phyloP scores from a whole-genome alignment of 1,140 invertebrate species.

The Limonius californicus region DNA sequence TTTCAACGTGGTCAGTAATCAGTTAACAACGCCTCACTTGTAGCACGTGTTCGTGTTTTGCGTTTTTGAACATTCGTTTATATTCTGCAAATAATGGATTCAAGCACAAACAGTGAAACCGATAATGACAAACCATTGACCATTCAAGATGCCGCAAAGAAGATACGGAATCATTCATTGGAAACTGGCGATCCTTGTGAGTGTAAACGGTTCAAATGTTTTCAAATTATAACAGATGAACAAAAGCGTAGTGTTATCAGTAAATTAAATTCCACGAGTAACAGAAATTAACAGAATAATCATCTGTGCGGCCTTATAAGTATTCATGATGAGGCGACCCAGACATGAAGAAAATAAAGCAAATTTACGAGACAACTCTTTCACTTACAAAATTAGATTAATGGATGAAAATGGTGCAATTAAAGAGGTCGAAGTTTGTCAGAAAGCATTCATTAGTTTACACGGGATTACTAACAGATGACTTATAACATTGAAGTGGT shows the following conservation, averaged over 20 bases:
- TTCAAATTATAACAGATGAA: background rate
- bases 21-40: too few relatives aligned
- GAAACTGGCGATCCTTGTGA: background rate
- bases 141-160: background rate
- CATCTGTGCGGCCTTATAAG: constrained; percentile 11
- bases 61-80: too few relatives aligned
- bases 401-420: background rate
- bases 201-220: background rate
- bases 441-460: constrained; percentile 16
- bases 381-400: constrained; percentile 2
- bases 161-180: background rate
- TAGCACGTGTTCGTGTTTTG: too few relatives aligned
- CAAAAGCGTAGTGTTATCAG: background rate
- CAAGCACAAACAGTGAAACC: too few relatives aligned
- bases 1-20: too few relatives aligned
- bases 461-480: too few relatives aligned
- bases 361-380: constrained; percentile 8
- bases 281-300: background rate
- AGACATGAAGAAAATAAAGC: background rate
- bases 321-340: constrained; percentile 3
- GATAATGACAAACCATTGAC: too few relatives aligned
- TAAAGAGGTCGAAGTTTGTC: background rate
- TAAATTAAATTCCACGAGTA: background rate
- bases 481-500: constrained; percentile 14
- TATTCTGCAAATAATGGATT: too few relatives aligned